A percentile compares a stretch with the other conserved stretches of the same genome.
phyloP scores from a whole-genome alignment of 2,113 vertebrate species.

The Hydrochoerus hydrochaeris region DNA sequence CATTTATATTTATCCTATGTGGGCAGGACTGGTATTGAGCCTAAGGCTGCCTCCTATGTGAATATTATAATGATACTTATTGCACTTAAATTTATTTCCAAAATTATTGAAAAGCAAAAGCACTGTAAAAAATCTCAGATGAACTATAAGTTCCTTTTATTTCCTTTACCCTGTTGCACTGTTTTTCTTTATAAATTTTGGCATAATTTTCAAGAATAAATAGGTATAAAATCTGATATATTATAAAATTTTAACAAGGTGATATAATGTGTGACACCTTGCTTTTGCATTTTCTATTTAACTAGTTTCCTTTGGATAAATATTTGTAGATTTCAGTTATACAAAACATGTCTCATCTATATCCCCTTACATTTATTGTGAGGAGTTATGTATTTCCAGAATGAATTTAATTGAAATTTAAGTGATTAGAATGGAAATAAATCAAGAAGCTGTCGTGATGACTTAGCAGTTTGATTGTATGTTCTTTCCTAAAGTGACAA shows the following conservation, averaged over 20 bases:
- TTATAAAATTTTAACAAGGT: background rate
- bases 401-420: background rate
- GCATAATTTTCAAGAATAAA: background rate
- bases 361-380: background rate
- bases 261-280: background rate
- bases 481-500: background rate
- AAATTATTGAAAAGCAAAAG: background rate
- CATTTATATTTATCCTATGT: background rate
- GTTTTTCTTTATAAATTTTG: background rate
- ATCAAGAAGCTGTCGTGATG: background rate
- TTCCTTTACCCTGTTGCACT: background rate
- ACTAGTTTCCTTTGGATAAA: background rate
- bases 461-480: background rate
- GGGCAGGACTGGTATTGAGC: background rate
- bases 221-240: background rate
- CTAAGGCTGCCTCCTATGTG: background rate
- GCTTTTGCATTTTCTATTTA: constrained; percentile 7
- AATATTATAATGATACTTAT: constrained; percentile 31
- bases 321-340: background rate
- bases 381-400: background rate
- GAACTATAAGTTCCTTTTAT: background rate
- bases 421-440: background rate
- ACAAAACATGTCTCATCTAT: background rate
- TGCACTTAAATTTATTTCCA: background rate
- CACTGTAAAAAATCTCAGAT: background rate